Evolutionary conservation across 2,113 vertebrate species (phyloP).

Genomic region (Sphaerodactylus townsendi): DNA sequence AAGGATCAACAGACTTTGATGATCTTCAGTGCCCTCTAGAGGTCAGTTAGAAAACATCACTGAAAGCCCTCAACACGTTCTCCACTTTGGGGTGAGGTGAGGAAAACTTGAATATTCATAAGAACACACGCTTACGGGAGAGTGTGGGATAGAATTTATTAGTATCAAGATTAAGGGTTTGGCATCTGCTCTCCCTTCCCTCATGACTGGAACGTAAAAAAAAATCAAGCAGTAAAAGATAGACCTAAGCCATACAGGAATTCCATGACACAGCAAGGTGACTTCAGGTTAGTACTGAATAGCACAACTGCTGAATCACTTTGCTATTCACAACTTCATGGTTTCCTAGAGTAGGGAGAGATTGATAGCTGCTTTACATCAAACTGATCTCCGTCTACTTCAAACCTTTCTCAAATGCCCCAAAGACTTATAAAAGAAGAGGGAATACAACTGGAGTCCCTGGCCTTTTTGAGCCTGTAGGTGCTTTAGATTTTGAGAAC

Average conservation of each 20-base stretch:
- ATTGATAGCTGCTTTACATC: neutral
- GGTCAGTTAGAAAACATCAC: conserved; percentile 4
- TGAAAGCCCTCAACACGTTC: neutral
- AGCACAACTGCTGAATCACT: neutral
- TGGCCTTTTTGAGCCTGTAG: too few species aligned
- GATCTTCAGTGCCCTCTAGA: conserved; percentile 68
- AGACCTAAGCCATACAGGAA: neutral
- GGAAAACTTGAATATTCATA: neutral
- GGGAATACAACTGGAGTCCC: too few species aligned
- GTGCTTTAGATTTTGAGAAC: too few species aligned
- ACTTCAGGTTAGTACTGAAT: neutral
- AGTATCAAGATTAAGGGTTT: neutral
- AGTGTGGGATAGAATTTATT: neutral
- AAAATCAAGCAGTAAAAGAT: neutral
- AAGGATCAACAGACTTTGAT: rapidly evolving
- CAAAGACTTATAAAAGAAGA: too few species aligned
- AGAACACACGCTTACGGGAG: neutral
- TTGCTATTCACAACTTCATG: neutral
- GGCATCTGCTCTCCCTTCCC: neutral
- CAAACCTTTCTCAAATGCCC: neutral
- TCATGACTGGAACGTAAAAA: neutral
- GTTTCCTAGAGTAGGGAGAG: neutral
- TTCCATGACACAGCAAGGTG: neutral
- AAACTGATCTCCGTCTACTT: neutral
- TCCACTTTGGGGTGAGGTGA: neutral